Base-by-base conservation (phyloP, 2,113 vertebrate genomes). In the Lepus americanus region DNA sequence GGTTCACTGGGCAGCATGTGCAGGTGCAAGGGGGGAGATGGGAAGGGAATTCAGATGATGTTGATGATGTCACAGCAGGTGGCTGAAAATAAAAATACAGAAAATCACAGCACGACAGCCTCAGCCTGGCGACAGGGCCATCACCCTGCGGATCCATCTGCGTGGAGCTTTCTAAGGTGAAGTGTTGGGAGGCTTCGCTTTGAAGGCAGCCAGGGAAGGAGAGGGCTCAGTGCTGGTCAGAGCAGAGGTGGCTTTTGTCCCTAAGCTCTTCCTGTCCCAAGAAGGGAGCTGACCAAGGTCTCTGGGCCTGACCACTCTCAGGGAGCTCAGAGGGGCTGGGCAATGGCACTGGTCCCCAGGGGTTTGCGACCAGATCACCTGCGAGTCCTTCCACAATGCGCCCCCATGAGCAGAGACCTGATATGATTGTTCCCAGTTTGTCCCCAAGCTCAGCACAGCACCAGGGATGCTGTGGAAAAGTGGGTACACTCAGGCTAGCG, bases 331-430 rank as follows among this genome's bases (percentile, higher is more conserved):
- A n/a, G 55, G 44, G 33, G 31, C 16, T 31, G 29, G 49, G 19
- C 0, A 0, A n/a, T 23, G 12, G 44, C 22, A 4, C 2, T 44
- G 70, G 27, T 36, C 4, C 44, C 16, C 20, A 14, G 6, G 7
- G 44, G 39, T 33, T 79, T 67, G 10, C 53, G n/a, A 33, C 73
- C 73, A 12, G 3, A 9, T 70, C 67, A 9, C 69, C 44, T 49
- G 3, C 14, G n/a, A 77, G 61, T 33, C 23, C 33, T 19, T 61
- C 29, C 25, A 33, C 72, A 39, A 64, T 7, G 6, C 2, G 53
- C 61, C 44, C 25, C 6, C 1, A 25, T n/a, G 12, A 59, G 11
- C n/a, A 69, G 80, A 44, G 8, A 23, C 39, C 4, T 20, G 4
- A 3, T 14, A 33, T 14, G 13, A 14, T 7, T 61, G 70, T 63